Percentiles rank a stretch among this genome's conserved stretches.
phyloP scores from a whole-genome alignment of 2,797 vertebrate genomes.

The Lacerta bilineata region DNA sequence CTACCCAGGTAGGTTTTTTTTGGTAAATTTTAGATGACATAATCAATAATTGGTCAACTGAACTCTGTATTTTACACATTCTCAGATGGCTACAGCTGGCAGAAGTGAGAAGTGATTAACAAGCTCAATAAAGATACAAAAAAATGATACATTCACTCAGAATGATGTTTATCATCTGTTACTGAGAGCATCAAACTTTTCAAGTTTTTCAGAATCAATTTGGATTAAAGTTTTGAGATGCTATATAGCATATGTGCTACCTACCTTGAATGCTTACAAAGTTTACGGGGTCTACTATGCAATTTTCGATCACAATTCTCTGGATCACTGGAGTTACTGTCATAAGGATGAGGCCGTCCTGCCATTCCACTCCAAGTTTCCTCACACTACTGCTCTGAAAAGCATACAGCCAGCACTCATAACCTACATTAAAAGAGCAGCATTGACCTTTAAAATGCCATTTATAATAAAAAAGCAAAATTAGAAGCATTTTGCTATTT shows the following conservation, averaged over 20 bases:
- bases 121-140: conserved; percentile 59
- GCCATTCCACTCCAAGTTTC: conserved; percentile 91
- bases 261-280: conserved; percentile 93
- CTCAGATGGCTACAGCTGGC: neutral
- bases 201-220: conserved; percentile 68
- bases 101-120: conserved; percentile 53
- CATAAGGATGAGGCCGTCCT: conserved; percentile 92
- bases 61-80: neutral
- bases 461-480: conserved; percentile 73
- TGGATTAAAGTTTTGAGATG: conserved; percentile 67
- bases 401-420: conserved; percentile 87
- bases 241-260: conserved; percentile 72
- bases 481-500: conserved; percentile 57
- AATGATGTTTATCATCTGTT: neutral
- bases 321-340: conserved; percentile 95
- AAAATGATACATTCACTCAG: conserved; percentile 36
- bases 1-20: neutral
- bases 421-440: conserved; percentile 85
- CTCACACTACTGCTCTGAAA: conserved; percentile 86
- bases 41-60: neutral
- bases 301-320: conserved; percentile 92
- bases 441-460: conserved; percentile 79
- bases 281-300: conserved; percentile 90
- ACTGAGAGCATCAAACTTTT: conserved; percentile 41
- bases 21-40: neutral